phyloP scores from a whole-genome alignment of 2,113 vertebrate species.

The Dermatemys mawii region DNA sequence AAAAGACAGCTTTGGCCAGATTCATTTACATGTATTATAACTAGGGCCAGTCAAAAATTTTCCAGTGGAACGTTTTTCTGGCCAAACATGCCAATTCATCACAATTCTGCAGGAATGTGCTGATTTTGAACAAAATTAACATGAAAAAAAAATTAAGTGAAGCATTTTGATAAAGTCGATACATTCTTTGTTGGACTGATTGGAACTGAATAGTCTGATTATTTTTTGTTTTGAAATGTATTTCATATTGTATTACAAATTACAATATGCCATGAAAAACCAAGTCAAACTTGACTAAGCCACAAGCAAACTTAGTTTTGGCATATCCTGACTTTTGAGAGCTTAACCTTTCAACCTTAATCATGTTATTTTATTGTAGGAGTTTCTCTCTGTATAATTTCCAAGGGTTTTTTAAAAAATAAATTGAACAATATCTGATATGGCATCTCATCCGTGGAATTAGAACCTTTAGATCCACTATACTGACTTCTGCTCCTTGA shows the following conservation, averaged over 20 bases:
- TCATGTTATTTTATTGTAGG: not conserved
- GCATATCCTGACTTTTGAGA: not conserved
- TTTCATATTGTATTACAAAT: not conserved
- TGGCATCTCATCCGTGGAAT: not conserved
- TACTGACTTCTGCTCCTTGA: not conserved
- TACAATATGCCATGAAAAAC: not conserved
- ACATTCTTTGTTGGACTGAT: not conserved
- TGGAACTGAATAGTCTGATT: not conserved
- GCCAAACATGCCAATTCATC: not conserved
- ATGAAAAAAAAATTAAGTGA: not conserved
- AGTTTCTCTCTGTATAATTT: not conserved
- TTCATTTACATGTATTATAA: not conserved
- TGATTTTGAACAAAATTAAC: not conserved
- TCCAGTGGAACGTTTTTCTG: not conserved
- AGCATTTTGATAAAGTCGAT: not conserved
- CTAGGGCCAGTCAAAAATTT: not conserved
- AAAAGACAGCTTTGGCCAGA: not conserved
- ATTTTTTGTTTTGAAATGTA: not conserved
- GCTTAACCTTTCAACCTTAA: not conserved
- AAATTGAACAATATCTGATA: not conserved
- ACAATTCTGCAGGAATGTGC: not conserved
- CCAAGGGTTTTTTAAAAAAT: not conserved
- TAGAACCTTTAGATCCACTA: not conserved
- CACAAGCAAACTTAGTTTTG: not conserved
- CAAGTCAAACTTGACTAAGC: not conserved